Evolutionary conservation across 2,113 vertebrate genomes (phyloP).

Genomic region (Sigmodon hispidus): DNA sequence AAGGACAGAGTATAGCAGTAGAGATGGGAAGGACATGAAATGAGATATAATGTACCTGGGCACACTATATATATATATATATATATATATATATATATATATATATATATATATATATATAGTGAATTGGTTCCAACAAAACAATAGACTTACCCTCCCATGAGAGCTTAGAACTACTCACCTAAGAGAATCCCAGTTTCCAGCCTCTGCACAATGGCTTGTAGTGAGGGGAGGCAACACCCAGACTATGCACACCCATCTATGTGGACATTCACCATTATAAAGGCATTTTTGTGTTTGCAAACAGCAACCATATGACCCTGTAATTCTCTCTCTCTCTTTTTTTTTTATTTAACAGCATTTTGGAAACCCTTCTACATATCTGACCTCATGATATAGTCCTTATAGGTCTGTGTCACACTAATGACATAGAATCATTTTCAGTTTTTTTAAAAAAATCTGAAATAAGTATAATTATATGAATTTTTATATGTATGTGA

Average conservation of each 20-base stretch:
- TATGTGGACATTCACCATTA: neutral
- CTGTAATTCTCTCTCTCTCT: neutral
- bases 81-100: too few relatives aligned
- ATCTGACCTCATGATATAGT: neutral
- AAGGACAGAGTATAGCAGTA: neutral
- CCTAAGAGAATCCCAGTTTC: neutral
- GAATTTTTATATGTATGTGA: neutral
- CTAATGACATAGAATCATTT: neutral
- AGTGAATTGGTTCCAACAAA: neutral
- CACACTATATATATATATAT: slow-evolving; percentile 44
- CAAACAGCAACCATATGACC: neutral
- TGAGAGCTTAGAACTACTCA: neutral
- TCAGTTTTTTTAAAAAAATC: neutral
- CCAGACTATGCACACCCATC: neutral
- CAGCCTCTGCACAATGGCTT: neutral
- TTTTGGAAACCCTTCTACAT: neutral
- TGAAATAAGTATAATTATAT: neutral
- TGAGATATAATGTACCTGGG: neutral
- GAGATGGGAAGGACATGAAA: neutral
- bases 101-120: too few relatives aligned
- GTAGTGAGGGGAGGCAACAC: neutral
- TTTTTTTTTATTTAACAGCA: neutral
- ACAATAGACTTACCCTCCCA: too few relatives aligned
- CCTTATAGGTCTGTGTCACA: neutral
- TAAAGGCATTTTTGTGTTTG: neutral